Base-by-base conservation (phyloP, 2,797 vertebrate species). In the Agapornis canus region DNA sequence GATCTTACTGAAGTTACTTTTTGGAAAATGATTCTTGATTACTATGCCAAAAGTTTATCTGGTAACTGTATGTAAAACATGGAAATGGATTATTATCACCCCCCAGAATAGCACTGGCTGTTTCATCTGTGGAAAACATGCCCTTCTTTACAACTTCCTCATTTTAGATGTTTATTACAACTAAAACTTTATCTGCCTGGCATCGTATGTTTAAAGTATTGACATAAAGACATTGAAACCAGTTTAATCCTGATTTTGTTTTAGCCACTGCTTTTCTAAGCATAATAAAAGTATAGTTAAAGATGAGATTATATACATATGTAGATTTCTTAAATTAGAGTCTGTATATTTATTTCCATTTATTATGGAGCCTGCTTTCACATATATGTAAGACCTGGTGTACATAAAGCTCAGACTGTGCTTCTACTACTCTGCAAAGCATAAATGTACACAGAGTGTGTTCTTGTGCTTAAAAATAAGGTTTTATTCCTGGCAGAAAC, bases 141-240 rank as follows among this genome's bases (percentile, higher is more conserved):
- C 29, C 37, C 73, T 63, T 86, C 83, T 63, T 64, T 60, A 35
- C 64, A 91, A 92, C 94, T 96, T 96, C 96, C 95, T 94, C 92
- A 95, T 96, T 96, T 94, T 12, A 90, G 65, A 11, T 92, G 66
- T 92, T 92, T 88, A 56, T 93, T 82, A 52, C 61, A 89, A 63
- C 39, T n/a, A 15, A 75, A 60, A 7, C 73, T 79, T 88, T 65
- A 81, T 88, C 87, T 76, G 80, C 64, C 52, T 48, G 45, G 18
- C 75, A 92, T 72, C 1, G 1, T 31, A 31, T 81, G 90, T 89
- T 82, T 59, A 4, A 85, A 84, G 27, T 66, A 66, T 69, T 10
- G 5, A 65, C 60, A 59, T 5, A 45, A 65, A 84, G 57, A 26
- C 31, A 51, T 83, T 70, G 78, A 48, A 64, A 88, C 3, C 15